Evolutionary conservation across 1,140 invertebrate species (phyloP).

Genomic region (Platyura marginata): DNA sequence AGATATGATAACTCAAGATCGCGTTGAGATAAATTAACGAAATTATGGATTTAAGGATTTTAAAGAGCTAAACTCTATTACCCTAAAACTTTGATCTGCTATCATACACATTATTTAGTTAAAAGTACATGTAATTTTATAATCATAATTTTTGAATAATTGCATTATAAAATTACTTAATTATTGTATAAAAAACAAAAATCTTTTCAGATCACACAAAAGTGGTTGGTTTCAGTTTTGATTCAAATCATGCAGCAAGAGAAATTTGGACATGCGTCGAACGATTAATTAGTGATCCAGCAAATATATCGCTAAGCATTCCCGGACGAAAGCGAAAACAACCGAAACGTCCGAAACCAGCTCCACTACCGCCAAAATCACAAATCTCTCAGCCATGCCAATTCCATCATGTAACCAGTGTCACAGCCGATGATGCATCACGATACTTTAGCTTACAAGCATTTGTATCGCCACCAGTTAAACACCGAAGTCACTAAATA

Average conservation of each 20-base stretch:
- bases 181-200: background rate
- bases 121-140: no score
- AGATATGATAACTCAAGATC: no score
- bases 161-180: background rate
- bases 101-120: no score
- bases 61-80: no score
- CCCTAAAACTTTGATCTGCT: no score
- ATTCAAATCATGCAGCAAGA: constrained; percentile 49
- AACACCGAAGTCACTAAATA: constrained; percentile 5
- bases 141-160: background rate
- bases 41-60: no score
- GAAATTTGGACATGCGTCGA: constrained; percentile 51
- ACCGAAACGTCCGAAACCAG: constrained; percentile 31
- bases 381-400: constrained; percentile 76
- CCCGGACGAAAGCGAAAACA: constrained; percentile 39
- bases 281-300: constrained; percentile 51
- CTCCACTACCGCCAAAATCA: constrained; percentile 48
- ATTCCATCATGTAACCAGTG: constrained; percentile 69
- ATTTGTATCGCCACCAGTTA: constrained; percentile 24
- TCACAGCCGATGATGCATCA: constrained; percentile 46
- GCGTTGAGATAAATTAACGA: no score
- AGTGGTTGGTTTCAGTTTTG: constrained; percentile 55
- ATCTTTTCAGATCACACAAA: constrained; percentile 19
- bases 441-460: constrained; percentile 49
- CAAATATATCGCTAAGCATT: constrained; percentile 57